Evolutionary conservation across 2,888 invertebrate species (phyloP), one percentile per base, ranked within the genome.

Genomic region (Callinectes sapidus): DNA sequence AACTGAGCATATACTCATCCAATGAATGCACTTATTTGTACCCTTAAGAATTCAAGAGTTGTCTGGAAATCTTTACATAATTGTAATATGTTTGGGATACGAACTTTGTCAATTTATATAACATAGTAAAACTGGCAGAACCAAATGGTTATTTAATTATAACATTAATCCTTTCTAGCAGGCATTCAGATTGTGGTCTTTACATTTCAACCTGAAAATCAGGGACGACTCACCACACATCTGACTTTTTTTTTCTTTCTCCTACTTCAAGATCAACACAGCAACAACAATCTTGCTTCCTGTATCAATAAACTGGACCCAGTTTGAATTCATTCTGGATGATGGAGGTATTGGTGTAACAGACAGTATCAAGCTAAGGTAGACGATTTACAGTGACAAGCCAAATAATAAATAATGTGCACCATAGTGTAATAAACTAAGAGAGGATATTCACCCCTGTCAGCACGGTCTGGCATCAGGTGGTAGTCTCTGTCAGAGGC

Each of bases 371-470:
- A 93, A 93, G 89, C 92, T 87, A 89, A 89, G 89, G 88, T 90
- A 92, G 91, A 48, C 71, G 90, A 28, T 93, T 88, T 81, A 93
- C 91, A 93, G 92, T 93, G 92, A 93, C 92, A 93, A 91, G 92
- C 92, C 87, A 91, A 90, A 93, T 55, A 32, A 88, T 88, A 88
- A 87, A 93, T 93, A 93, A 89, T 87, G 55, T 54, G 48, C 48
- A 87, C 55, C 48, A 42, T 87, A 87, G 91, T 91, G 89, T 93
- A 91, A 91, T 88, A 90, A 90, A 91, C 89, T 86, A 93, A 93
- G 88, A 85, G 90, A 93, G 89, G 92, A 93, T 93, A 93, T 93
- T 93, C 92, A 93, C 92, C 92, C 91, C 92, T 91, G 92, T 93
- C 92, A 71, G 89, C 91, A 35, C 91, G 87, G 77, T 93, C 92